Conservation (phyloP, 2,888 invertebrate species). For the Lissocephala sabroskyi region DNA sequence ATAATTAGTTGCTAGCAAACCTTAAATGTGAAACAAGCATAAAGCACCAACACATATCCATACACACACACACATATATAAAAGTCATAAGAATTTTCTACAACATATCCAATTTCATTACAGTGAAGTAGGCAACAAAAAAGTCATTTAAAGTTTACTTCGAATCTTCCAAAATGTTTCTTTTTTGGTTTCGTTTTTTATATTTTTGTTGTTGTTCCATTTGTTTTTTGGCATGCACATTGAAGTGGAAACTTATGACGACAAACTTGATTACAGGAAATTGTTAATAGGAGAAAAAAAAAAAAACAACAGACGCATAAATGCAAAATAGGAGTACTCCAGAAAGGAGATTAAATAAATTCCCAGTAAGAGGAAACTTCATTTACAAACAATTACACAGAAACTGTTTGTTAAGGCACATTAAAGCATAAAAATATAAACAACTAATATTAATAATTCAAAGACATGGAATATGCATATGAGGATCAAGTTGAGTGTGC, state of each 20-base stretch:
- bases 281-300: slow-evolving; percentile 52
- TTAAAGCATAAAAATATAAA: slow-evolving; percentile 17
- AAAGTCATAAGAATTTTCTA: no score
- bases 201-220: neutral
- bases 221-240: slow-evolving; percentile 2
- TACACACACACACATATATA: slow-evolving; percentile 25
- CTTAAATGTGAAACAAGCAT: no score
- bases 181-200: neutral
- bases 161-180: slow-evolving; percentile 10
- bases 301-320: slow-evolving; percentile 23
- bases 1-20: no score
- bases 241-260: slow-evolving; percentile 50
- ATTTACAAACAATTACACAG: slow-evolving; percentile 6
- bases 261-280: slow-evolving; percentile 67
- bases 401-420: slow-evolving; percentile 35
- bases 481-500: slow-evolving; percentile 51
- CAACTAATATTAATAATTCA: no score
- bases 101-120: slow-evolving; percentile 6
- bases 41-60: slow-evolving; percentile 38
- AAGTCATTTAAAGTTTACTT: neutral
- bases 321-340: slow-evolving; percentile 8
- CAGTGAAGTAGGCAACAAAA: neutral
- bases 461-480: slow-evolving; percentile 12
- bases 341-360: no score
- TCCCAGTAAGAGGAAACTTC: no score